Evolutionary conservation across 2,113 vertebrate genomes (phyloP).

Genomic region (Chelonoidis abingdonii): DNA sequence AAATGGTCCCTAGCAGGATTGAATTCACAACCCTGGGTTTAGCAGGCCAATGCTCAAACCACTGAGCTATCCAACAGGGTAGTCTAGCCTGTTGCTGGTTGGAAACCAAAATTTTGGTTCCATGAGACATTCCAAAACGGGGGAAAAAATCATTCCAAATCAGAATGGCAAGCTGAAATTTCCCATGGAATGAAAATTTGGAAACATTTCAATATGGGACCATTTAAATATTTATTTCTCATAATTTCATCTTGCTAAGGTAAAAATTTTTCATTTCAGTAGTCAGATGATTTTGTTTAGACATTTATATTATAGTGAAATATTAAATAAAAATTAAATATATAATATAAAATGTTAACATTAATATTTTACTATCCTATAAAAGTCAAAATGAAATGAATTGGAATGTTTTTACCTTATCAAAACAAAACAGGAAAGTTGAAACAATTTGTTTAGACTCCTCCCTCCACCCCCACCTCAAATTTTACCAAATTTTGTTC

Average conservation of each 20-base stretch:
- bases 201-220: not conserved
- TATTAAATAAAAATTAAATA: not conserved
- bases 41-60: too few relatives aligned
- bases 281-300: not conserved
- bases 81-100: not conserved
- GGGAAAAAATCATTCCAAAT: not conserved
- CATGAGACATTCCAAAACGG: not conserved
- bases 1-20: too few relatives aligned
- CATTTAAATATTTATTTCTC: not conserved
- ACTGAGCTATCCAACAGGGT: not conserved
- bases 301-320: not conserved
- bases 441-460: not conserved
- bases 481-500: not conserved
- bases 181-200: not conserved
- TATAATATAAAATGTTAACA: not conserved
- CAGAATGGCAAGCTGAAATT: not conserved
- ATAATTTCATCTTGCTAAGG: not conserved
- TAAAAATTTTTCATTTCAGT: not conserved
- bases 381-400: not conserved
- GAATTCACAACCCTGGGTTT: too few relatives aligned
- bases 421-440: not conserved
- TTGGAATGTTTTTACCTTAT: not conserved
- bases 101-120: not conserved
- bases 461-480: too few relatives aligned
- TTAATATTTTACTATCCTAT: not conserved